These are phyloP conservation scores for Pyrgus malvae DNA, from an alignment of 2,888 invertebrate genomes.

Conservation along the genomic window DNA sequence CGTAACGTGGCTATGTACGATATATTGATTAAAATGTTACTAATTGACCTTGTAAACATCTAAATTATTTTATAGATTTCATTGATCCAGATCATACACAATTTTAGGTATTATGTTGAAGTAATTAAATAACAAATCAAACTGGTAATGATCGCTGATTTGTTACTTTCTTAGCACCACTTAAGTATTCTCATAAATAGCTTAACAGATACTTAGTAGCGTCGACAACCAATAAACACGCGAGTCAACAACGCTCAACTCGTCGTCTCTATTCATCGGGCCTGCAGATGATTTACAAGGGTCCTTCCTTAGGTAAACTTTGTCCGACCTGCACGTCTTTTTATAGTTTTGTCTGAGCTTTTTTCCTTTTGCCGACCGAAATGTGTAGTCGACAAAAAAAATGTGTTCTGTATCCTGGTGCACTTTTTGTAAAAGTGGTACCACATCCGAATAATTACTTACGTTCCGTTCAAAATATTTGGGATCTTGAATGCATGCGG, in stretches of 20 bases:
- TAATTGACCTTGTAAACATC: too few species aligned
- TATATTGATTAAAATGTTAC: neutral
- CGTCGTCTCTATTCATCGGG: conserved; percentile 70
- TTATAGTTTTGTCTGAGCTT: conserved; percentile 76
- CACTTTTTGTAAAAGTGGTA: conserved; percentile 76
- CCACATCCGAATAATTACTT: conserved; percentile 81
- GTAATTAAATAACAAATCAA: conserved; percentile 11
- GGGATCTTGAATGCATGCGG: conserved; percentile 68
- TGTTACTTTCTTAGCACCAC: conserved; percentile 44
- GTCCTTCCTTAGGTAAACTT: conserved; percentile 80
- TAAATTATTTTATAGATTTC: neutral
- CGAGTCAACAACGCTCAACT: conserved; percentile 74
- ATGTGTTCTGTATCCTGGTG: conserved; percentile 77
- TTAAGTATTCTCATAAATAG: conserved; percentile 65
- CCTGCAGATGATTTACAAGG: conserved; percentile 80
- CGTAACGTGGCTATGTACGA: neutral
- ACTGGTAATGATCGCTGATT: conserved; percentile 31
- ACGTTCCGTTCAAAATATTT: conserved; percentile 79
- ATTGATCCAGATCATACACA: too few species aligned
- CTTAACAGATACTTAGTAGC: conserved; percentile 74
- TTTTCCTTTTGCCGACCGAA: conserved; percentile 74
- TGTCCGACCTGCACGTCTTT: conserved; percentile 75
- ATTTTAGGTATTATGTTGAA: too few species aligned
- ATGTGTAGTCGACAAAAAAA: conserved; percentile 74
- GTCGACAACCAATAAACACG: conserved; percentile 76